phyloP scores from a whole-genome alignment of 2,113 vertebrate species.

The Ophthalmolycus amberensis region DNA sequence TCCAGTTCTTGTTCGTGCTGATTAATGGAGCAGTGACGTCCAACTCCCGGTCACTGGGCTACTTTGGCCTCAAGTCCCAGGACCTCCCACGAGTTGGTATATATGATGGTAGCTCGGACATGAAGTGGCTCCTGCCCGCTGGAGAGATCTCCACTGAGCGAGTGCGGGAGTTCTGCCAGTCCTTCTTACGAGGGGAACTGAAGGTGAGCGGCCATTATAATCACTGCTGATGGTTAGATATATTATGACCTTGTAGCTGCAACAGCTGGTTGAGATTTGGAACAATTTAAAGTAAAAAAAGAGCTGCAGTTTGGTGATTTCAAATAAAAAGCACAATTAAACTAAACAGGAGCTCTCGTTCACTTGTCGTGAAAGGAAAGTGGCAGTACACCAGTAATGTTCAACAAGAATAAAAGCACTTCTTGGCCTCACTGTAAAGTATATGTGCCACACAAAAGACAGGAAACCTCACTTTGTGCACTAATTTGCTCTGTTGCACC shows the following conservation, averaged over 20 bases:
- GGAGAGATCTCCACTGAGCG: conserved; percentile 81
- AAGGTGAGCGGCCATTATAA: conserved; percentile 71
- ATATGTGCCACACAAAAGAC: conserved; percentile 31
- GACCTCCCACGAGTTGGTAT: conserved; percentile 91
- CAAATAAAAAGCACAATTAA: background rate
- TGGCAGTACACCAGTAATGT: background rate
- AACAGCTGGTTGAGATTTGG: background rate
- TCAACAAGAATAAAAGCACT: background rate
- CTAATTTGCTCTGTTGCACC: conserved; percentile 31
- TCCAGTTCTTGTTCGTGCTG: conserved; percentile 92
- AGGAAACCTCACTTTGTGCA: conserved; percentile 22
- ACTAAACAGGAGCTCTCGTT: background rate
- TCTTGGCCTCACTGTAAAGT: background rate
- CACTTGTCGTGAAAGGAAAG: background rate
- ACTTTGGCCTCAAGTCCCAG: conserved; percentile 87
- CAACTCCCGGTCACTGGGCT: conserved; percentile 83
- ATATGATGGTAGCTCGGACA: conserved; percentile 84
- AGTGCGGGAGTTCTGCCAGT: conserved; percentile 86
- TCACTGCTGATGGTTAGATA: background rate
- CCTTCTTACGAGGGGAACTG: conserved; percentile 84
- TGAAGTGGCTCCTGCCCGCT: conserved; percentile 83
- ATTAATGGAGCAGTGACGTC: conserved; percentile 84
- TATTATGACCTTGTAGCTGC: background rate
- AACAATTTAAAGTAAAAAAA: background rate
- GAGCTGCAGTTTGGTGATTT: background rate